Base-by-base conservation (phyloP, 1,140 invertebrate species). In the Vollenhovia emeryi region DNA sequence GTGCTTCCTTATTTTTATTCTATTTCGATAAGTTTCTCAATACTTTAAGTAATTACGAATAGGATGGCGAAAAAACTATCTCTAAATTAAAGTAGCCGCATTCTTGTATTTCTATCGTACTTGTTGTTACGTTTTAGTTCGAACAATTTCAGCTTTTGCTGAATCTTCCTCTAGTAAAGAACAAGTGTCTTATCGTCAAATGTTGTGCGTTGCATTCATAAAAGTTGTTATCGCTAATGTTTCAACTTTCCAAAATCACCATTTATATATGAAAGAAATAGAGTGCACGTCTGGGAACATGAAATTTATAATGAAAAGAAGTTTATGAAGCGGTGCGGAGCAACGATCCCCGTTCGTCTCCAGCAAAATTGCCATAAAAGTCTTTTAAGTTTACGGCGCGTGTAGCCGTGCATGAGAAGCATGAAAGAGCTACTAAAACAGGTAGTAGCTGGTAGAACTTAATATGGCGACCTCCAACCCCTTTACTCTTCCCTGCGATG, bases 401-500 rank as follows among this genome's bases (percentile, higher is more conserved):
- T 78, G 43, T 75, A 75, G 69, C 36, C 27, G 43, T 52, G 27
- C 59, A 76, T 64, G 43, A 64, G 43, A 76, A 84, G 55, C 66
- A 30, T 45, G 59, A 84, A 84, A 64, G n/a, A 74, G 45, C 48
- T 85, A 79, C 24, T 80, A 85, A 88, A 88, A 68, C 18, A 45
- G 66, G 45, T 40, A 84, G 75, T 88, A 87, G 69, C 48, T 80
- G 21, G 52, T 73, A 87, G 80, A 84, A 69, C 68, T 87, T 85
- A 52, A 36, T 80, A 69, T 36, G 13, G 3, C 30, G 64, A 27
- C 43, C 24, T 21, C 13, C 43, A 27, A 40, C 36, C 18, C 8
- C 40, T 59, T 60, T 24, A 11, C 24, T n/a, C 27, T 68, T 18
- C 7, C 27, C n/a, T 52, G 15, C 4, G 15, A 6, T 71, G 8